These are phyloP conservation scores for Spodoptera litura DNA, from an alignment of 1,140 invertebrate species.

Conservation along the genomic window DNA sequence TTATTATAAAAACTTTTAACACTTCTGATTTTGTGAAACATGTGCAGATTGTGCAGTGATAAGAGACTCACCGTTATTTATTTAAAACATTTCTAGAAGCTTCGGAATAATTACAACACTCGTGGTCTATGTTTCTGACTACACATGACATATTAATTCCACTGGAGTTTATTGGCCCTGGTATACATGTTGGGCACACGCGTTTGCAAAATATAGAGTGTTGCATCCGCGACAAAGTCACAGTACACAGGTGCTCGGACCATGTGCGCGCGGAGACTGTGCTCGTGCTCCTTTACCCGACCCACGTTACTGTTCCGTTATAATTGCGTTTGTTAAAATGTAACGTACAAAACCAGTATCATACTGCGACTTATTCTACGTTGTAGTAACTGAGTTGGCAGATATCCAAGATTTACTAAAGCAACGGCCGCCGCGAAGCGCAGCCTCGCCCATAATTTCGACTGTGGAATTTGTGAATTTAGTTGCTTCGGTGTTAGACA, in stretches of 20 bases:
- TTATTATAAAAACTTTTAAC: too few species aligned
- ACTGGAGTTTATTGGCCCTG: neutral
- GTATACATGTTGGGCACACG: neutral
- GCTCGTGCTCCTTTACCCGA: neutral
- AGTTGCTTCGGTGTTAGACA: neutral
- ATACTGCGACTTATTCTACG: constrained; percentile 38
- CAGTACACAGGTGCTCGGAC: constrained; percentile 1
- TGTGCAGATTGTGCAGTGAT: too few species aligned
- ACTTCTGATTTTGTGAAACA: too few species aligned
- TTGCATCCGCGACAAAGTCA: neutral
- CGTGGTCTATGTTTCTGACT: too few species aligned
- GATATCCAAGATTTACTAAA: constrained; percentile 18
- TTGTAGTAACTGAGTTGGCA: constrained; percentile 40
- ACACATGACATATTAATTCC: too few species aligned
- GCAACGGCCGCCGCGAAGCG: constrained; percentile 7
- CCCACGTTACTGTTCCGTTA: constrained; percentile 2
- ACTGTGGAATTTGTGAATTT: constrained; percentile 42
- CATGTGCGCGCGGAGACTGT: constrained; percentile 1
- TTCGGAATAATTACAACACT: too few species aligned
- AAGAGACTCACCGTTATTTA: too few species aligned
- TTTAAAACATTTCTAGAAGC: too few species aligned
- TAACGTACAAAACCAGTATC: constrained; percentile 3
- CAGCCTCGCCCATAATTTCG: constrained; percentile 25
- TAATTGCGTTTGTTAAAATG: constrained; percentile 26
- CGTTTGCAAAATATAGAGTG: neutral